These are phyloP conservation scores for Endotricha flammealis DNA, from an alignment of 2,888 invertebrate species.

Conservation along the genomic window DNA sequence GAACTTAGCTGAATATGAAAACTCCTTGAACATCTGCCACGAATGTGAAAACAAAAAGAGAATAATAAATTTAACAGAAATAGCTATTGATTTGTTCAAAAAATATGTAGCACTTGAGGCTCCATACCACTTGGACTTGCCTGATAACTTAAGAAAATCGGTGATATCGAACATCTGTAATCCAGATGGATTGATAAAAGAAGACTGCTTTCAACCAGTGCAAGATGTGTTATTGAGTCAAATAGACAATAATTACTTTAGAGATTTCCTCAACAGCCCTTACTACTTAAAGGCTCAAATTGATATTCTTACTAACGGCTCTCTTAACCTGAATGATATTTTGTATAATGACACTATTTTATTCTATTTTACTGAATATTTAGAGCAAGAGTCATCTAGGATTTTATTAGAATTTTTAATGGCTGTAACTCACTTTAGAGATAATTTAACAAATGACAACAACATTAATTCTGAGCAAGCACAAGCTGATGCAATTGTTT, in stretches of 20 bases:
- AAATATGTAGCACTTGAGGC: slow-evolving; percentile 86
- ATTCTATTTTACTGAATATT: slow-evolving; percentile 97
- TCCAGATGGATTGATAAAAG: slow-evolving; percentile 81
- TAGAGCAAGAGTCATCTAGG: slow-evolving; percentile 89
- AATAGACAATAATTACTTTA: slow-evolving; percentile 86
- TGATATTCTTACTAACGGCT: slow-evolving; percentile 90
- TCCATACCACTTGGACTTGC: slow-evolving; percentile 77
- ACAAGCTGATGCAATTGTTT: slow-evolving; percentile 94
- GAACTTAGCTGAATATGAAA: slow-evolving; percentile 42
- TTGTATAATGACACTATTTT: slow-evolving; percentile 93
- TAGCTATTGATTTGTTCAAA: slow-evolving; percentile 85
- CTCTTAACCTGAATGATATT: slow-evolving; percentile 90
- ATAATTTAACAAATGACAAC: slow-evolving; percentile 81
- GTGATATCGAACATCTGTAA: slow-evolving; percentile 83
- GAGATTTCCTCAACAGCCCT: slow-evolving; percentile 89
- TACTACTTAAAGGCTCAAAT: slow-evolving; percentile 96
- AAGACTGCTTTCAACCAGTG: slow-evolving; percentile 85
- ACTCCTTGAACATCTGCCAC: slow-evolving; percentile 24
- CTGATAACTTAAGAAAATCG: slow-evolving; percentile 76
- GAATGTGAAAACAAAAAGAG: slow-evolving; percentile 27
- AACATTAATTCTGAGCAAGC: slow-evolving; percentile 83
- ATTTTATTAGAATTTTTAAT: slow-evolving; percentile 92
- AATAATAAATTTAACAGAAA: slow-evolving; percentile 58
- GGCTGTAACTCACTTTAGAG: slow-evolving; percentile 91
- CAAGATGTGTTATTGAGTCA: slow-evolving; percentile 82